A percentile compares a stretch with the other conserved stretches of the same genome.
Evolutionary conservation across 2,113 vertebrate species (phyloP).

Genomic region (Boulengeromyrus knoepffleri): DNA sequence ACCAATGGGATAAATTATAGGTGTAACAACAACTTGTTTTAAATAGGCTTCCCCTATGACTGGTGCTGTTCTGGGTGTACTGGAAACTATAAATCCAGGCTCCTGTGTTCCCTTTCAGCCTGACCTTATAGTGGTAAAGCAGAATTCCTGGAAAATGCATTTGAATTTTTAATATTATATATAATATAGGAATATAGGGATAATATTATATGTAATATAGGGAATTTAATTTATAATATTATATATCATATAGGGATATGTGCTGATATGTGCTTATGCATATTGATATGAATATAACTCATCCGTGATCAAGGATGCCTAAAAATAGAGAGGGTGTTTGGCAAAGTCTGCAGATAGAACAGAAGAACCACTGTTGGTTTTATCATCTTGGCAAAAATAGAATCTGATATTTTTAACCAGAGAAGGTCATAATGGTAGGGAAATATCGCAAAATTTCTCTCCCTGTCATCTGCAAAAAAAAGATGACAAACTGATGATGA

Average conservation of each 20-base stretch:
- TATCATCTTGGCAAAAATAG: background rate
- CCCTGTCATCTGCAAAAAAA: background rate
- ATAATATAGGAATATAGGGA: background rate
- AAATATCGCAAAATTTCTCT: background rate
- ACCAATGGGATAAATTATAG: background rate
- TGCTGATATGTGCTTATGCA: background rate
- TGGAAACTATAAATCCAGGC: background rate
- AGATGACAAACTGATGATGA: background rate
- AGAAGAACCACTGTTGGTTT: background rate
- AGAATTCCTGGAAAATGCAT: background rate
- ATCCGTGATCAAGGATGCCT: background rate
- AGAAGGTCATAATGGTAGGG: background rate
- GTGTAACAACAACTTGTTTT: background rate
- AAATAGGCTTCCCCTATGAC: background rate
- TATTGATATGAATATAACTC: background rate
- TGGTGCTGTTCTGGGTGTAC: background rate
- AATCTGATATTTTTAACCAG: background rate
- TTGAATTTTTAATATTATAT: background rate
- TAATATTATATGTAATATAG: background rate
- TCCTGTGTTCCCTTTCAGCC: background rate
- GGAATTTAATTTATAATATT: background rate
- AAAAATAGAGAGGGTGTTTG: background rate
- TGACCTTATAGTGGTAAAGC: background rate
- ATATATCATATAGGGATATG: background rate
- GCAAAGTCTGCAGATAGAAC: background rate